A percentile compares a stretch with the other conserved stretches of the same genome.
These are phyloP conservation scores for Macrotus californicus DNA, from an alignment of 2,113 vertebrate genomes.

Conservation along the genomic window DNA sequence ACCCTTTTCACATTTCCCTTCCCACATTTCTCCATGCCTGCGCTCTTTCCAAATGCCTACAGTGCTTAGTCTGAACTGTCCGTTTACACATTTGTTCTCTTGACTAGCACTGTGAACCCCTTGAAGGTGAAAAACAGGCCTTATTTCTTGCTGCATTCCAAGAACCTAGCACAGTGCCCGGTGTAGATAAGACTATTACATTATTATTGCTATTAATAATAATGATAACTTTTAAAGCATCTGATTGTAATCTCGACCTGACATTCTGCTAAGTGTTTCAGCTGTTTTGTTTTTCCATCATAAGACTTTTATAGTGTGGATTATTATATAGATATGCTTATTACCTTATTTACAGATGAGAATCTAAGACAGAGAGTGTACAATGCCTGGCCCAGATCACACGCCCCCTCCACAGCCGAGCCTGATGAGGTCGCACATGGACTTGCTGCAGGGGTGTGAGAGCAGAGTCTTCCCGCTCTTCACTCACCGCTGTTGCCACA, in stretches of 20 bases:
- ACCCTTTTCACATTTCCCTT: neutral
- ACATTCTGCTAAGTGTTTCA: neutral
- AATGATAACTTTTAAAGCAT: neutral
- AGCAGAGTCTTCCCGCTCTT: neutral
- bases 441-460: neutral
- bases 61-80: neutral
- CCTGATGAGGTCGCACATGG: neutral
- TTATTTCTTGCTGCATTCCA: neutral
- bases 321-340: neutral
- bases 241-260: neutral
- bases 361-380: neutral
- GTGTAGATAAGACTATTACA: neutral
- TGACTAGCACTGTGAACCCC: neutral
- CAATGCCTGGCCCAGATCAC: neutral
- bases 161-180: neutral
- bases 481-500: accelerated
- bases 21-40: neutral
- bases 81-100: neutral
- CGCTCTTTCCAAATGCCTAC: neutral
- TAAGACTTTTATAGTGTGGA: neutral
- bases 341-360: neutral
- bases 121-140: neutral
- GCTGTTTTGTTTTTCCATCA: neutral
- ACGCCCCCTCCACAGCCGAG: accelerated
- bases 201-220: neutral